Conservation (phyloP, 1,140 invertebrate species). For the Apis florea region DNA sequence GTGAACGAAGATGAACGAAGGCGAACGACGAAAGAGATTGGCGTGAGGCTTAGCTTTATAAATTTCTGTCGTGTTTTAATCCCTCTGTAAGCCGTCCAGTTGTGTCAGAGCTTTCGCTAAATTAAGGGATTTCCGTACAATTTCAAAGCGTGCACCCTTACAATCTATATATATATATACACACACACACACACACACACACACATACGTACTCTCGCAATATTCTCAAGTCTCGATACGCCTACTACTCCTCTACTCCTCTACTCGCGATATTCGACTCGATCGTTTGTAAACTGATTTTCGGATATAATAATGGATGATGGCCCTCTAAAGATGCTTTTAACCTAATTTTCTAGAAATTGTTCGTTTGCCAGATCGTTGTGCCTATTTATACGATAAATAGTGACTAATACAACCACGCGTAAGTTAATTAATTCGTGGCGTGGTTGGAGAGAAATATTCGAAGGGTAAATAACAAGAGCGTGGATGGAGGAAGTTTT, state of each 20-base stretch:
- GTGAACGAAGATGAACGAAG: slow-evolving; percentile 4
- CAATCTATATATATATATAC: background rate
- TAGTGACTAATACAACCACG: too few relatives aligned
- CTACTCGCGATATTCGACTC: slow-evolving; percentile 2
- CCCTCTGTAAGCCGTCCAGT: slow-evolving; percentile 49
- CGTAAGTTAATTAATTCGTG: background rate
- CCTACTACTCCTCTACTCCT: too few relatives aligned
- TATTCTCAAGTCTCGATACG: background rate
- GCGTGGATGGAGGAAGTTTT: too few relatives aligned
- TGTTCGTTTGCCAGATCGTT: too few relatives aligned
- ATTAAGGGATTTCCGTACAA: slow-evolving; percentile 51
- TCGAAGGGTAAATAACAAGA: background rate
- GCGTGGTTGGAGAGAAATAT: background rate
- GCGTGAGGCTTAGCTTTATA: slow-evolving; percentile 37
- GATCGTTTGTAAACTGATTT: slow-evolving; percentile 36
- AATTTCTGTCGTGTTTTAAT: slow-evolving; percentile 57
- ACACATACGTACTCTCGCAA: background rate
- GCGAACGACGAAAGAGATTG: slow-evolving; percentile 35
- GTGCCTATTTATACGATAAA: background rate
- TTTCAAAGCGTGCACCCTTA: slow-evolving; percentile 4
- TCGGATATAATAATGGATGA: slow-evolving; percentile 12
- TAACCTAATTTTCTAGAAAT: background rate
- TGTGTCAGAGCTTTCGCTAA: slow-evolving; percentile 51
- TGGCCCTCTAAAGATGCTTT: background rate
- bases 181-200: background rate